Conservation (phyloP, 2,888 invertebrate genomes). For the Cryptocephalus primarius region DNA sequence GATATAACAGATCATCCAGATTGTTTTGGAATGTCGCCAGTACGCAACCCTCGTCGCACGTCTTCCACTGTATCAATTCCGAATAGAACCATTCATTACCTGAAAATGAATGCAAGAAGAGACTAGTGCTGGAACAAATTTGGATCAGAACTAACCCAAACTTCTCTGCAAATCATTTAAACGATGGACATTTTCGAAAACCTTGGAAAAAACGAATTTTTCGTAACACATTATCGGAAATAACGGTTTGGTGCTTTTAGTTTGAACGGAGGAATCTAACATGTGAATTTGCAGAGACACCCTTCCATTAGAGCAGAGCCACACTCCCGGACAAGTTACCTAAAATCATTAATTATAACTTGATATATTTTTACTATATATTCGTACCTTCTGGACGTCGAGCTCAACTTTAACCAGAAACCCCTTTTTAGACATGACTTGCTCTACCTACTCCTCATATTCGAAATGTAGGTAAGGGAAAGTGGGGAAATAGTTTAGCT, state of each 20-base stretch:
- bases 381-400: constrained; percentile 41
- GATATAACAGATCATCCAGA: constrained; percentile 53
- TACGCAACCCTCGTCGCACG: constrained; percentile 38
- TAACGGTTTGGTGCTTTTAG: constrained; percentile 50
- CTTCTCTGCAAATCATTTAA: constrained; percentile 38
- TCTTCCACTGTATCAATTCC: constrained; percentile 54
- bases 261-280: constrained; percentile 58
- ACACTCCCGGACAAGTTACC: constrained; percentile 79
- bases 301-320: constrained; percentile 71
- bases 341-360: constrained; percentile 21
- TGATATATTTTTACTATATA: not conserved
- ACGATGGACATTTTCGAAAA: constrained; percentile 36
- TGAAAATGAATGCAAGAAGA: constrained; percentile 20
- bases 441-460: not conserved
- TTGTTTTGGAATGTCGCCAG: constrained; percentile 55
- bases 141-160: constrained; percentile 26
- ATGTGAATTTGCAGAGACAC: constrained; percentile 58
- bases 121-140: not conserved
- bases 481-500: no score
- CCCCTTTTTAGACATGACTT: constrained; percentile 36
- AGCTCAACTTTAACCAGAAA: constrained; percentile 49
- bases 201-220: constrained; percentile 58
- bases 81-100: constrained; percentile 51
- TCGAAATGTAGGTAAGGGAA: no score
- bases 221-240: constrained; percentile 66